Evolutionary conservation across 2,888 invertebrate genomes (phyloP), one percentile per base, ranked within the genome.

Genomic region (Lasioglossum malachurum): DNA sequence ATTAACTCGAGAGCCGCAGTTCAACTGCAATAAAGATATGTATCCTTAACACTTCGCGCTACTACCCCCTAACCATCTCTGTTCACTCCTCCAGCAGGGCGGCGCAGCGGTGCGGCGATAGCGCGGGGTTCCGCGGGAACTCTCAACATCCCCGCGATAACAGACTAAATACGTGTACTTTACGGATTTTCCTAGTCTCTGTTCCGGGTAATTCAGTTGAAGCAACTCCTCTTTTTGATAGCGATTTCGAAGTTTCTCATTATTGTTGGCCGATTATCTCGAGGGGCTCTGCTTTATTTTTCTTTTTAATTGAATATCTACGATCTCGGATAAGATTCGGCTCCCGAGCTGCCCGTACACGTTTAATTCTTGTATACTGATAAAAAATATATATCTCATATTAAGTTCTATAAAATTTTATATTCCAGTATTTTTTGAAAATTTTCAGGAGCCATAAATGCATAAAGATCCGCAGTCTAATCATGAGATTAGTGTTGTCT

Each of bases 1-100:
- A 82, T 90, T 86, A 90, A 88, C 82, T 35, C 46, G 81, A 44
- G 67, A 69, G 44, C 74, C 57, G 57, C 38, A 10, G 44, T 44
- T 77, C 73, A 72, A 49, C 73, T 41, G 64, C 83, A 77, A 75
- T 71, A 78, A 80, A 77, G 83, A 82, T 76, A 53, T 71, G 72
- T 49, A 53, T 69, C 57, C 41, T 53, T 57, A 74, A 80, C 71
- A 49, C 74, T 75, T 78, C 23, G 38, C 60, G 77, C 35, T 44
- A 27, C 77, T 7, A 16, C 35, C n/a, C n/a, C 46, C 49, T 2
- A 10, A 1, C 64, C 1, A 14, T 23, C 4, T 14, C 2, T 27
- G 27, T 27, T 27, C 27, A 1, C 27, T 60, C 60, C 27, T n/a
- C 27, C 1, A 8, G 0, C 53, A 2, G 53, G 5, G 14, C 2